Evolutionary conservation across 1,140 invertebrate genomes (phyloP).

Genomic region (Lamellibrachia luymesi): DNA sequence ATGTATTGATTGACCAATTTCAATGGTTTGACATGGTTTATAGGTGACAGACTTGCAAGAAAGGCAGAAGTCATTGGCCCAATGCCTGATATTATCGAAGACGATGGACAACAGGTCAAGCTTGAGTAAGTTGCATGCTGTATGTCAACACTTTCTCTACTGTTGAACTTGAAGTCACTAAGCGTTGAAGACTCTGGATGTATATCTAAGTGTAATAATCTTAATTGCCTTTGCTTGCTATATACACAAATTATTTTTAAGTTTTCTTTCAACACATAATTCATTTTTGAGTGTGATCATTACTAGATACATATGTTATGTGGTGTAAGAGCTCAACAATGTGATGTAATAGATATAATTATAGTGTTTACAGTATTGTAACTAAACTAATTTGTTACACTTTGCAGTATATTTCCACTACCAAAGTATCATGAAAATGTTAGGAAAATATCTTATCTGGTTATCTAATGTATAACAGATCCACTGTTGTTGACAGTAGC

Average conservation of each 20-base stretch:
- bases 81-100: background rate
- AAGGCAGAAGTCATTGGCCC: background rate
- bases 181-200: background rate
- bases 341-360: too few relatives aligned
- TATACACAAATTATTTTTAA: background rate
- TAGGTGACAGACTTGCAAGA: background rate
- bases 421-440: too few relatives aligned
- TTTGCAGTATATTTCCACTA: too few relatives aligned
- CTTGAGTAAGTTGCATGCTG: background rate
- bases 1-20: background rate
- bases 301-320: too few relatives aligned
- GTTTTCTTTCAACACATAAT: too few relatives aligned
- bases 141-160: background rate
- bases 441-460: too few relatives aligned
- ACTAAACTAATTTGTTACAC: too few relatives aligned
- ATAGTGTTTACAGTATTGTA: too few relatives aligned
- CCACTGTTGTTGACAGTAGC: too few relatives aligned
- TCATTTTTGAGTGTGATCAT: too few relatives aligned
- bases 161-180: background rate
- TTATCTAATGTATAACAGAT: too few relatives aligned
- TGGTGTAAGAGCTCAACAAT: too few relatives aligned
- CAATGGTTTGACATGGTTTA: background rate
- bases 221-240: background rate
- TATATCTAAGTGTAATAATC: background rate
- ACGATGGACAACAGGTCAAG: background rate